Conservation (phyloP, 2,797 vertebrate genomes). For the Chrysolophus pictus region DNA sequence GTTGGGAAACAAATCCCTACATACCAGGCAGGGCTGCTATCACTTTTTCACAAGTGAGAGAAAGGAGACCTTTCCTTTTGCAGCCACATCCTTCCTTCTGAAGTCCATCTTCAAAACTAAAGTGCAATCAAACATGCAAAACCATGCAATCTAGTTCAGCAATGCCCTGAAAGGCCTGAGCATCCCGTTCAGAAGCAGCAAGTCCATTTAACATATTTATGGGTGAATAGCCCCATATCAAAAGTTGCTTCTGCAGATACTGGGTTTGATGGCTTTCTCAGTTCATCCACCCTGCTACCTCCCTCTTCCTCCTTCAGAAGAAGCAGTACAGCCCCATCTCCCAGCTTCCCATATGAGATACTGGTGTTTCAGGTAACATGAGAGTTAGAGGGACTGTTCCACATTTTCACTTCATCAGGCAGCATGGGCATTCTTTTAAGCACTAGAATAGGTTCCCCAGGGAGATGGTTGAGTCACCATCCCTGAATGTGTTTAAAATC, state of each 20-base stretch:
- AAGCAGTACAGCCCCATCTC: not conserved
- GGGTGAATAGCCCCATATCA: not conserved
- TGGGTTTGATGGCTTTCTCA: not conserved
- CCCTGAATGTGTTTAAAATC: no score
- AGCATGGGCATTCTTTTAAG: not conserved
- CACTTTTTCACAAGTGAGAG: not conserved
- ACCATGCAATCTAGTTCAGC: not conserved
- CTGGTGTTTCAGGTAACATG: not conserved
- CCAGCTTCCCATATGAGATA: not conserved
- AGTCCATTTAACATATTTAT: not conserved
- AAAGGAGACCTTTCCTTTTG: not conserved
- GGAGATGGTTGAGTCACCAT: no score
- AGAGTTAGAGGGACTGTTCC: not conserved
- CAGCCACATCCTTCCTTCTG: conserved; percentile 7
- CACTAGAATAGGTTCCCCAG: no score
- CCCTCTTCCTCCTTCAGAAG: not conserved
- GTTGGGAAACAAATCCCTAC: conserved; percentile 68
- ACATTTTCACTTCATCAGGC: not conserved
- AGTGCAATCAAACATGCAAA: not conserved
- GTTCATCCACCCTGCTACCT: not conserved
- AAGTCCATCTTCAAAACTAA: not conserved
- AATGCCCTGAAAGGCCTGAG: not conserved
- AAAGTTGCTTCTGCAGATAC: not conserved
- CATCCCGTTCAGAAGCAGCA: not conserved
- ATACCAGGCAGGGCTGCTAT: not conserved